Evolutionary conservation across 1,140 invertebrate genomes (phyloP).

Genomic region (Heliconius melpomene): DNA sequence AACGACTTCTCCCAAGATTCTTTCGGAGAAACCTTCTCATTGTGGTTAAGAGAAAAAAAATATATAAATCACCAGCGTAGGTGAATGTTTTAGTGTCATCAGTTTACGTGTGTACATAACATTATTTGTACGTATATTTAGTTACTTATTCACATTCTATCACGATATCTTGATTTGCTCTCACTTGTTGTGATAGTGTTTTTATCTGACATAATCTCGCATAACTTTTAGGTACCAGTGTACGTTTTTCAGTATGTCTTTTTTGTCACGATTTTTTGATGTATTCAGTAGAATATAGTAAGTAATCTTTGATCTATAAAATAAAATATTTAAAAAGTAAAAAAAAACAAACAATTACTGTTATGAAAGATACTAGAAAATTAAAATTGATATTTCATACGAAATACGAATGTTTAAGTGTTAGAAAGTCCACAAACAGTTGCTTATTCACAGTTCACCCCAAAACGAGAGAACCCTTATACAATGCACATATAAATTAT

Average conservation of each 20-base stretch:
- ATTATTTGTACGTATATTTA: background rate
- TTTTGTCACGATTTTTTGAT: background rate
- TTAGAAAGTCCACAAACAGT: no score
- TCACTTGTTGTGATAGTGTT: slow-evolving; percentile 25
- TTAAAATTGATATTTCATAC: no score
- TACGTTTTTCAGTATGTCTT: background rate
- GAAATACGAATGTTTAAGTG: no score
- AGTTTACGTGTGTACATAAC: background rate
- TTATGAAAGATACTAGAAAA: no score
- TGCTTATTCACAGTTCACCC: no score
- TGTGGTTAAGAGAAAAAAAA: background rate
- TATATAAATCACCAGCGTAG: background rate
- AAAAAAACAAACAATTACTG: no score
- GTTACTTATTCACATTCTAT: slow-evolving; percentile 25
- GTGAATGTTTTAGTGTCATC: slow-evolving; percentile 12
- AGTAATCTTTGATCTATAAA: no score
- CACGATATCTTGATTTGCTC: slow-evolving; percentile 31
- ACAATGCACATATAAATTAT: background rate
- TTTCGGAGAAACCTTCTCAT: background rate
- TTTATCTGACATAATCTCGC: slow-evolving; percentile 33
- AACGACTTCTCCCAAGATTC: background rate
- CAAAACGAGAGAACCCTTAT: no score
- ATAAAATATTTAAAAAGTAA: no score
- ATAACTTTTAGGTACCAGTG: background rate
- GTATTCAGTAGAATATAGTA: no score